Evolutionary conservation across 2,888 invertebrate genomes (phyloP).

Genomic region (Eremobia ochroleuca): DNA sequence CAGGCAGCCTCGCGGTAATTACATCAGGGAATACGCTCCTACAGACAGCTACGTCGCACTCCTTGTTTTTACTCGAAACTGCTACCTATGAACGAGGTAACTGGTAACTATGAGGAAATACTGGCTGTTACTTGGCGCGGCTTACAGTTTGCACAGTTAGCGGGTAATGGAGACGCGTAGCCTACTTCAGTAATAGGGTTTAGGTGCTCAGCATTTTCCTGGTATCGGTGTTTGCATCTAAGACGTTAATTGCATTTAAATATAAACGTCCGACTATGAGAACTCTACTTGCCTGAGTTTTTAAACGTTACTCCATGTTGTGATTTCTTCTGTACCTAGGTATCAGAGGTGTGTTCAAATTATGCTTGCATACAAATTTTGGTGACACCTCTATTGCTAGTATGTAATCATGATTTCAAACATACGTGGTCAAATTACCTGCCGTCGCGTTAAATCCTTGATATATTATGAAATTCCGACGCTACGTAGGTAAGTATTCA

Average conservation of each 20-base stretch:
- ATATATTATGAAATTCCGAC: background rate
- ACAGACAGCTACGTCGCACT: slow-evolving; percentile 70
- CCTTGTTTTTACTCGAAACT: slow-evolving; percentile 80
- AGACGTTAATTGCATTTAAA: slow-evolving; percentile 30
- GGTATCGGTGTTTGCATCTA: slow-evolving; percentile 20
- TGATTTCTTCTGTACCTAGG: background rate
- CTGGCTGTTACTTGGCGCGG: slow-evolving; percentile 50
- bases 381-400: background rate
- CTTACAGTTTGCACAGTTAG: slow-evolving; percentile 57
- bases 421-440: background rate
- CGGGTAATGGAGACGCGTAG: slow-evolving; percentile 31
- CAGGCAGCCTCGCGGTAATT: slow-evolving; percentile 85
- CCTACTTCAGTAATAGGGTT: slow-evolving; percentile 49
- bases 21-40: slow-evolving; percentile 87
- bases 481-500: background rate
- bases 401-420: slow-evolving; percentile 4
- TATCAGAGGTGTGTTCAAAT: background rate
- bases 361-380: background rate
- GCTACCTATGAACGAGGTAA: slow-evolving; percentile 63
- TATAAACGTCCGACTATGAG: background rate
- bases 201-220: slow-evolving; percentile 32
- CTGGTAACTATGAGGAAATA: slow-evolving; percentile 59
- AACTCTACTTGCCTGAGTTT: background rate
- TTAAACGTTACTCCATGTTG: background rate
- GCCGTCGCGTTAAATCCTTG: background rate